Conservation (phyloP, 2,797 vertebrate species). For the Sorex maritimensis region DNA sequence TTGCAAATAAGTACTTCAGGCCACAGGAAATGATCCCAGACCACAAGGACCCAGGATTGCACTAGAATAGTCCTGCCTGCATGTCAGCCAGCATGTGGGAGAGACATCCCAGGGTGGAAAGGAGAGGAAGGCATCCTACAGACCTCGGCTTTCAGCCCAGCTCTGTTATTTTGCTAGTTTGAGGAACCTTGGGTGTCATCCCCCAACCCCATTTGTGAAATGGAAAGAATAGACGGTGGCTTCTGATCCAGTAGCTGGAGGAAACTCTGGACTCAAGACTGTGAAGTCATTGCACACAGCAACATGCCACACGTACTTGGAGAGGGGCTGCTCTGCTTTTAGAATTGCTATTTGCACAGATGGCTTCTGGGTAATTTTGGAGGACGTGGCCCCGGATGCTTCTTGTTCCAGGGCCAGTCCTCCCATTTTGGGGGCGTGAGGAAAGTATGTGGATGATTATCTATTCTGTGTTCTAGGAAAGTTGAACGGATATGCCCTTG, state of each 20-base stretch:
- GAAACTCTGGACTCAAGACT: not conserved
- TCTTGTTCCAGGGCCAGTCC: constrained; percentile 12
- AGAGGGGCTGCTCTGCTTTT: constrained; percentile 34
- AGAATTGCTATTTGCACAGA: not conserved
- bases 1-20: constrained; percentile 86
- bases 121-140: constrained; percentile 29
- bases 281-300: not conserved
- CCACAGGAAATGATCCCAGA: constrained; percentile 87
- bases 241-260: not conserved
- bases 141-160: constrained; percentile 38
- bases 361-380: constrained; percentile 48
- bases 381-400: constrained; percentile 9
- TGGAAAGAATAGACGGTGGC: constrained; percentile 13
- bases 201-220: constrained; percentile 30
- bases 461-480: not conserved
- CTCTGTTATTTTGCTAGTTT: constrained; percentile 27
- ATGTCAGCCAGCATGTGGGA: constrained; percentile 75
- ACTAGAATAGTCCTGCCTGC: constrained; percentile 75
- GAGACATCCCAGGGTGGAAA: constrained; percentile 55
- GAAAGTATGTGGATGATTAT: constrained; percentile 17
- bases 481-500: constrained; percentile 18
- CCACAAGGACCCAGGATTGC: constrained; percentile 82
- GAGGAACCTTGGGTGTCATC: not conserved
- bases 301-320: not conserved
- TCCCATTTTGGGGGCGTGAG: not conserved